Base-by-base conservation (phyloP, 2,888 invertebrate species). In the Hesperia comma region DNA sequence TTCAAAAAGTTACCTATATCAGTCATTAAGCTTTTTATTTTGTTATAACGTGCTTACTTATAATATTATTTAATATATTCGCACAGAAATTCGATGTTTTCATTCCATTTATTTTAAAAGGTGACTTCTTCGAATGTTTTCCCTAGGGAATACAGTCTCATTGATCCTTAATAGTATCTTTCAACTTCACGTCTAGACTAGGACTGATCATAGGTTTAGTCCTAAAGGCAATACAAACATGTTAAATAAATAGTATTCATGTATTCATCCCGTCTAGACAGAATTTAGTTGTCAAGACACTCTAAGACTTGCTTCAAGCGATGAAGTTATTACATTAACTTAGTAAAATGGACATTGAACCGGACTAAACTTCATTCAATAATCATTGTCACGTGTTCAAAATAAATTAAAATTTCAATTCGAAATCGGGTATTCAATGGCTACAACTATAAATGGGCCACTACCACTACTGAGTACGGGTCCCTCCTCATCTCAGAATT, bases 261-360 rank as follows among this genome's bases (percentile, higher is more conserved):
- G n/a, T 58, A 58, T 64, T 64, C 57, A 57, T 64, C 51, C 21
- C 17, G 64, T 64, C 64, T 64, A 64, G 64, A 64, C 64, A 17
- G 14, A 58, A 15, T 56, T 15, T 58, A 53, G 51, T 58, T 56
- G 17, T 49, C 49, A 3, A 49, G 19, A 49, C 57, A 32, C 32
- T 63, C 55, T 58, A 51, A 57, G 57, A 41, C 19, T n/a, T 7
- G 6, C 26, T 53, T n/a, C 53, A 12, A 26, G 57, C 26, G 37
- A 21, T 56, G 14, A 21, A 61, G 3, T 12, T 17, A 37, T 33
- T 49, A 17, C 17, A 58, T 43, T 10, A 26, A 15, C 15, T 0
- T 19, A 49, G n/a, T 19, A 19, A 19, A 49, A 1, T 19, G 49
- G 49, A 49, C 43, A 7, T 46, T 17, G 7, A 17, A 17, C 43